Evolutionary conservation across 2,888 invertebrate species (phyloP), one percentile per base, ranked within the genome.

Genomic region (Napeogenes sylphis): DNA sequence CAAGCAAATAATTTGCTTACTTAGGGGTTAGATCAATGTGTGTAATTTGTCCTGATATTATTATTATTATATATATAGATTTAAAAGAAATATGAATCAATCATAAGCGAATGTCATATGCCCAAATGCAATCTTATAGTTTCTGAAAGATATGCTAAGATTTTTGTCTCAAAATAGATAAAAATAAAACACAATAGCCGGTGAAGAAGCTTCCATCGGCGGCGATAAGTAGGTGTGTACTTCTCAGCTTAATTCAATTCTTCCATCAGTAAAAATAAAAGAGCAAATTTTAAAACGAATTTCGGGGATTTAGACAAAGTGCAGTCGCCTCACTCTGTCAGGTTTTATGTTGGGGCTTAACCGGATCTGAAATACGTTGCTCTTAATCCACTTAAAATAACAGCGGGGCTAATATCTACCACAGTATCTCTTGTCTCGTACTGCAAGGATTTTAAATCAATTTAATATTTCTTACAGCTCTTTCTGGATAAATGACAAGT

Each of bases 301-400:
- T 63, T 59, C 32, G 62, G 59, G 61, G 64, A 65, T 65, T 68
- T 67, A 59, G 47, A 55, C 55, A 55, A 81, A 87, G 80, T 83
- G 85, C 84, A 85, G 73, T 79, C 85, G 82, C 81, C 78, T 51
- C 51, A 51, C 75, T 77, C 81, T 75, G 78, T 81, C 83, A 82
- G 83, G 81, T 81, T 85, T 86, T 87, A 87, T 83, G 83, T 84
- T 81, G 79, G 77, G 77, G 83, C 83, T 89, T 87, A 88, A 84
- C 82, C 80, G 84, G 88, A 85, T 83, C 84, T 85, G 83, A 87
- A 85, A 87, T 82, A 85, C 85, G 84, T 83, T 85, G 81, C 78
- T 82, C 85, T 79, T 89, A 89, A 90, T 89, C 89, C 89, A 87
- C 83, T 89, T 89, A 89, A 83, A 88, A 87, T 85, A 88, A 89